A percentile compares a stretch with the other conserved stretches of the same genome.
These are phyloP conservation scores for Arrhamphus sclerolepis DNA, from an alignment of 2,797 vertebrate species.

Conservation along the genomic window DNA sequence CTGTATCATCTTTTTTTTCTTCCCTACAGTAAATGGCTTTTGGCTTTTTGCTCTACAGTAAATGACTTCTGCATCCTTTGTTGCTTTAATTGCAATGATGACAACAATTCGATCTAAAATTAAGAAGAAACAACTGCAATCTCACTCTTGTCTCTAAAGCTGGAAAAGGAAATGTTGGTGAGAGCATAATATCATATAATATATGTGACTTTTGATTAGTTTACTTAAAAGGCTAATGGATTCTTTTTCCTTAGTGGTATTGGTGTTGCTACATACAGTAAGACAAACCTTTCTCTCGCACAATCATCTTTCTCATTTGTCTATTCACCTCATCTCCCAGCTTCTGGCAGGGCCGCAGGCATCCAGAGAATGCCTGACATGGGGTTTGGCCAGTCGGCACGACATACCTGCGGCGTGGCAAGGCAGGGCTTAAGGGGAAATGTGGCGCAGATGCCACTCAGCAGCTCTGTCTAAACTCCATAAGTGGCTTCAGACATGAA, in stretches of 20 bases:
- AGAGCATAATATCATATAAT: too few relatives aligned
- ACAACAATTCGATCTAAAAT: too few relatives aligned
- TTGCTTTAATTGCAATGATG: too few relatives aligned
- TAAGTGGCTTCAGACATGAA: slow-evolving; percentile 78
- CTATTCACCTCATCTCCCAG: slow-evolving; percentile 53
- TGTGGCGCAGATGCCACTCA: slow-evolving; percentile 74
- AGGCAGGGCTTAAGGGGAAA: slow-evolving; percentile 61
- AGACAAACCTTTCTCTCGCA: slow-evolving; percentile 10
- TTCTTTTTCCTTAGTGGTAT: neutral
- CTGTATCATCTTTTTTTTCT: too few relatives aligned
- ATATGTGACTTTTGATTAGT: neutral
- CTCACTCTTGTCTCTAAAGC: too few relatives aligned
- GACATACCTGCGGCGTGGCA: slow-evolving; percentile 75
- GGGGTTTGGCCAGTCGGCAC: slow-evolving; percentile 60
- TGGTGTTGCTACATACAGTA: neutral
- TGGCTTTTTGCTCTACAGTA: too few relatives aligned
- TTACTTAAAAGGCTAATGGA: neutral
- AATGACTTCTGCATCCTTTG: too few relatives aligned
- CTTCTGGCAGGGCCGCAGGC: slow-evolving; percentile 72
- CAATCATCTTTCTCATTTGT: slow-evolving; percentile 31
- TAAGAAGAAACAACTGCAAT: too few relatives aligned
- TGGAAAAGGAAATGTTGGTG: too few relatives aligned
- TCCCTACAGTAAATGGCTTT: too few relatives aligned
- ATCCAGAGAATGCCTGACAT: slow-evolving; percentile 78
- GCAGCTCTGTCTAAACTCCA: slow-evolving; percentile 73